phyloP scores from a whole-genome alignment of 2,113 vertebrate species.

The Cyphomyrus plagiostoma region DNA sequence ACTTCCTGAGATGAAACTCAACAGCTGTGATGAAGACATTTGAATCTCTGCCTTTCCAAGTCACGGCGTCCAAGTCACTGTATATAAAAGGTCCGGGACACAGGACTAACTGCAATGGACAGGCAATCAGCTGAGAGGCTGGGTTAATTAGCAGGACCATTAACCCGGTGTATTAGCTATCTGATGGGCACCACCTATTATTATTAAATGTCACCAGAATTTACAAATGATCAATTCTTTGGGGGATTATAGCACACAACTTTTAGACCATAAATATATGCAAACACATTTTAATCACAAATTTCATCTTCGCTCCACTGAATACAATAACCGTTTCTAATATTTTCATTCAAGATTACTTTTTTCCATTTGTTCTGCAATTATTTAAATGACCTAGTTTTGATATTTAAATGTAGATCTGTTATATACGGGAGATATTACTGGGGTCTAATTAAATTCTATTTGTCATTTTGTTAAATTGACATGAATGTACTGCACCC shows the following conservation, averaged over 20 bases:
- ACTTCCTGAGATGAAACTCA: not conserved
- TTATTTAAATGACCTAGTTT: not conserved
- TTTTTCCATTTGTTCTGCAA: not conserved
- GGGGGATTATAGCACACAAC: not conserved
- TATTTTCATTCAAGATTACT: not conserved
- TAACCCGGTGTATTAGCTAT: not conserved
- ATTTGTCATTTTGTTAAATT: not conserved
- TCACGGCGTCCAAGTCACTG: not conserved
- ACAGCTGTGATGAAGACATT: not conserved
- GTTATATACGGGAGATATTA: not conserved
- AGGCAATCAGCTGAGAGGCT: not conserved
- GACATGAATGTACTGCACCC: not conserved
- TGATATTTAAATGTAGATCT: not conserved
- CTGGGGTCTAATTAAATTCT: not conserved
- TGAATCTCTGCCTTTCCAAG: not conserved
- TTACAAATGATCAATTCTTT: not conserved
- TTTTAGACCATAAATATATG: not conserved
- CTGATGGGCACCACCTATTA: not conserved
- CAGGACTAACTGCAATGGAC: not conserved
- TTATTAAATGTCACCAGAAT: not conserved
- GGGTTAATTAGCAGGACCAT: constrained; percentile 2
- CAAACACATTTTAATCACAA: not conserved
- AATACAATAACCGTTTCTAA: not conserved
- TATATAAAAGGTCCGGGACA: not conserved
- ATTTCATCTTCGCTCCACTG: not conserved